These are phyloP conservation scores for Drosophila longiperda DNA, from an alignment of 2,888 invertebrate genomes.

Conservation along the genomic window DNA sequence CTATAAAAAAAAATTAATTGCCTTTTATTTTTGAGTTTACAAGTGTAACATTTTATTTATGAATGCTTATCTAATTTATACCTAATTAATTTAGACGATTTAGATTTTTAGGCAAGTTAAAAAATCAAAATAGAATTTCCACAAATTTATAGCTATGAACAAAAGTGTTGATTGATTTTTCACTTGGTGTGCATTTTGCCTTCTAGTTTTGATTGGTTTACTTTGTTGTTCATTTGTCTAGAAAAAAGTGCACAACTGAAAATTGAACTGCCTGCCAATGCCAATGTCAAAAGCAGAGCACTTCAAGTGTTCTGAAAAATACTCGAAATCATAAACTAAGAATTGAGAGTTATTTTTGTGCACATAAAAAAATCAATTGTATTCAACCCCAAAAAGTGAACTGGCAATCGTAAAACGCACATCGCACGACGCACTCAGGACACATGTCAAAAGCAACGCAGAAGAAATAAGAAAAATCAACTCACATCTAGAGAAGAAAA, in stretches of 20 bases:
- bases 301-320: constrained; percentile 29
- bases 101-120: neutral
- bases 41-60: neutral
- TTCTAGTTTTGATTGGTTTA: constrained; percentile 4
- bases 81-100: neutral
- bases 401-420: constrained; percentile 32
- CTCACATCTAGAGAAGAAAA: constrained; percentile 35
- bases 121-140: neutral
- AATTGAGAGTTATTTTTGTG: constrained; percentile 60
- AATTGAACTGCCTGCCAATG: constrained; percentile 44
- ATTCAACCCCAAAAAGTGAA: constrained; percentile 53
- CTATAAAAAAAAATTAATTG: neutral
- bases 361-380: constrained; percentile 69
- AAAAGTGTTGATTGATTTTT: neutral
- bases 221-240: neutral
- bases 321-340: constrained; percentile 25
- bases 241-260: neutral
- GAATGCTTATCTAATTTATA: neutral
- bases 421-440: constrained; percentile 50
- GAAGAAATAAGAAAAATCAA: constrained; percentile 35
- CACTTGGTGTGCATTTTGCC: neutral
- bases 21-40: neutral
- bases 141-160: neutral
- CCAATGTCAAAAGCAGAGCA: constrained; percentile 60
- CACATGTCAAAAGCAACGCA: constrained; percentile 66